Evolutionary conservation across 2,797 vertebrate species (phyloP).

Genomic region (Champsocephalus gunnari): DNA sequence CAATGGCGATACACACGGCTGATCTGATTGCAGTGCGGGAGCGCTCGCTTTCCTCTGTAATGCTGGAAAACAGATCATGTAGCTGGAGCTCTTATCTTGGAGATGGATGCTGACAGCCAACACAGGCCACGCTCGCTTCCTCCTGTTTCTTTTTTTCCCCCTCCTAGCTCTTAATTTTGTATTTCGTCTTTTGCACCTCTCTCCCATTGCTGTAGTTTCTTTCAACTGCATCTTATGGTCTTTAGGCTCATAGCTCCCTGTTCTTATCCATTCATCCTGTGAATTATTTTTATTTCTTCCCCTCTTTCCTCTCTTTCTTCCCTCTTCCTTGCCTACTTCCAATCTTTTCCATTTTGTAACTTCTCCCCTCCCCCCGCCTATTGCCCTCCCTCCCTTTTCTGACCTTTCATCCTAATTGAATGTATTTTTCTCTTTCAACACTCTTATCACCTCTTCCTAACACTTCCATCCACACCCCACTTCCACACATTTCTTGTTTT

Average conservation of each 20-base stretch:
- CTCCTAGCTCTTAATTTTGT: slow-evolving; percentile 35
- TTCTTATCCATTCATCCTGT: background rate
- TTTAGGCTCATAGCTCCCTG: background rate
- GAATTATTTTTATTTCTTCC: background rate
- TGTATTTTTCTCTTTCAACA: slow-evolving; percentile 33
- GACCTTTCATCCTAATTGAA: slow-evolving; percentile 49
- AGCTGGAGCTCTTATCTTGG: slow-evolving; percentile 71
- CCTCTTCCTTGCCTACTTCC: background rate
- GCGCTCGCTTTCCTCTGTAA: slow-evolving; percentile 64
- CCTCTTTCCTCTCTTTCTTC: background rate
- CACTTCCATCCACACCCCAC: slow-evolving; percentile 46
- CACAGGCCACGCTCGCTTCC: slow-evolving; percentile 42
- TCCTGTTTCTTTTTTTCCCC: background rate
- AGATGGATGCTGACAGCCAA: slow-evolving; percentile 70
- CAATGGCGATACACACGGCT: slow-evolving; percentile 62
- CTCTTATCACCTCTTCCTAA: slow-evolving; percentile 43
- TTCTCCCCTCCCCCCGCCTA: background rate
- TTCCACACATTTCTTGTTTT: slow-evolving; percentile 40
- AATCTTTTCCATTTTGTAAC: slow-evolving; percentile 12
- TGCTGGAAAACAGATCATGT: slow-evolving; percentile 74
- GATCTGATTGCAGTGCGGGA: slow-evolving; percentile 74
- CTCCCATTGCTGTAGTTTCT: slow-evolving; percentile 2
- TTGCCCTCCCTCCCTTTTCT: slow-evolving; percentile 14
- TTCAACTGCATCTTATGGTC: slow-evolving; percentile 7
- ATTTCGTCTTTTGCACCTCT: slow-evolving; percentile 23